These are phyloP conservation scores for Cecidostiba fungosa DNA, from an alignment of 2,888 invertebrate species.

Conservation along the genomic window DNA sequence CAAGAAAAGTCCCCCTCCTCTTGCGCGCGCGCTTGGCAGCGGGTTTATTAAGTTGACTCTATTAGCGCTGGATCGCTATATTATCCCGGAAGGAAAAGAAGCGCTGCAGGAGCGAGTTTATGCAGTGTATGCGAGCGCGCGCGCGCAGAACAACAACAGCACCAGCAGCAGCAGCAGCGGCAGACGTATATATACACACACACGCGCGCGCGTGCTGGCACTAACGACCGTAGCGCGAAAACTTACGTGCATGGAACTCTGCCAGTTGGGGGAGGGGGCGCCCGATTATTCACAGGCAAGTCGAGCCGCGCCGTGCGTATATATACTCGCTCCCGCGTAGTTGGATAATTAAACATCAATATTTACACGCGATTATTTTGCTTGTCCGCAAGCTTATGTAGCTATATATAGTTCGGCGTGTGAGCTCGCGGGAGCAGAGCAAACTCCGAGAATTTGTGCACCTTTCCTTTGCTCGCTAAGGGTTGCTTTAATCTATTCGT, in stretches of 20 bases:
- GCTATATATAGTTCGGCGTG: neutral
- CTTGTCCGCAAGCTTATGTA: neutral
- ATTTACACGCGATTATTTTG: slow-evolving; percentile 58
- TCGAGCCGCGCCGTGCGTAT: neutral
- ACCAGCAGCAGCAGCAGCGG: neutral
- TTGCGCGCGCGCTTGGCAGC: neutral
- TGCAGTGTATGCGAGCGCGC: neutral
- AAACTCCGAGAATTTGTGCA: too few species aligned
- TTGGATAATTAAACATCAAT: slow-evolving; percentile 57
- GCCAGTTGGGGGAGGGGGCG: slow-evolving; percentile 27
- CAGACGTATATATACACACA: neutral
- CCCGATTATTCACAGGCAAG: slow-evolving; percentile 48
- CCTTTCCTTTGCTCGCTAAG: too few species aligned
- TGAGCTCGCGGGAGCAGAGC: neutral
- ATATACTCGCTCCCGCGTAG: neutral
- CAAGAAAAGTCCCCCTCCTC: slow-evolving; percentile 11
- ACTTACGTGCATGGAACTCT: slow-evolving; percentile 52
- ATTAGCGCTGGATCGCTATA: slow-evolving; percentile 44
- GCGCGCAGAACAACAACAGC: neutral
- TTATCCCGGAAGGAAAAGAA: neutral
- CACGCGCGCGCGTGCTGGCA: neutral
- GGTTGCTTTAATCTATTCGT: too few species aligned
- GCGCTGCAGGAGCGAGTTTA: slow-evolving; percentile 15
- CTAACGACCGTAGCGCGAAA: slow-evolving; percentile 44
- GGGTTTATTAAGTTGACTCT: slow-evolving; percentile 45